Conservation (phyloP, 1,140 invertebrate genomes). For the Caenorhabditis inopinata region DNA sequence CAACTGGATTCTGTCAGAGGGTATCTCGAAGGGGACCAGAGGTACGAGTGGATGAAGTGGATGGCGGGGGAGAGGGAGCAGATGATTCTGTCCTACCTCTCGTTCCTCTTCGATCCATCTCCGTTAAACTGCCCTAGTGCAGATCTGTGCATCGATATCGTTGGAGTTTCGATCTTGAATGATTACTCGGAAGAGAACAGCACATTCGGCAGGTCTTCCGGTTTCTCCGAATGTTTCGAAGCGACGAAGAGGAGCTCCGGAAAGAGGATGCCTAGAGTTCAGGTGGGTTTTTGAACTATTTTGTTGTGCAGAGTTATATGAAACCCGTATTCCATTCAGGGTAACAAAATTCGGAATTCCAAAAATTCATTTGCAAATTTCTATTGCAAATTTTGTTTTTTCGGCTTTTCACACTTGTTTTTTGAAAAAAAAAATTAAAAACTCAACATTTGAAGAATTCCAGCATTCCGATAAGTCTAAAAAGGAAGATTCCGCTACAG, state of each 20-base stretch:
- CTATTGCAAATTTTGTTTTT: too few species aligned
- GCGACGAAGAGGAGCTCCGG: not conserved
- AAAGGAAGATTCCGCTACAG: too few species aligned
- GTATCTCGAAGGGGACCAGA: not conserved
- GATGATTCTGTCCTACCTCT: not conserved
- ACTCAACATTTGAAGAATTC: too few species aligned
- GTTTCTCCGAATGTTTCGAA: constrained; percentile 4
- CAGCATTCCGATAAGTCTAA: too few species aligned
- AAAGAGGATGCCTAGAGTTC: not conserved
- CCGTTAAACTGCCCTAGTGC: not conserved
- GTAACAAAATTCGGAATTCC: too few species aligned
- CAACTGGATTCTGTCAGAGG: not conserved
- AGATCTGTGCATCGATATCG: not conserved
- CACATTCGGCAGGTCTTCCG: not conserved
- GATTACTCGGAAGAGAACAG: not conserved
- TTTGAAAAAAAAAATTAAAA: too few species aligned
- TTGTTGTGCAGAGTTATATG: too few species aligned
- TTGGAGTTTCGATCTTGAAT: not conserved
- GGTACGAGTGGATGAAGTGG: not conserved
- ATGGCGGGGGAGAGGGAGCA: not conserved
- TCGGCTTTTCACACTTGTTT: too few species aligned
- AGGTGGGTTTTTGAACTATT: not conserved
- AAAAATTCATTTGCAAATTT: too few species aligned
- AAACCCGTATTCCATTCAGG: too few species aligned
- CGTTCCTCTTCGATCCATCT: not conserved